Percentiles rank a stretch among this genome's conserved stretches.
These are phyloP conservation scores for Nylanderia fulva DNA, from an alignment of 1,140 invertebrate genomes.

Conservation along the genomic window DNA sequence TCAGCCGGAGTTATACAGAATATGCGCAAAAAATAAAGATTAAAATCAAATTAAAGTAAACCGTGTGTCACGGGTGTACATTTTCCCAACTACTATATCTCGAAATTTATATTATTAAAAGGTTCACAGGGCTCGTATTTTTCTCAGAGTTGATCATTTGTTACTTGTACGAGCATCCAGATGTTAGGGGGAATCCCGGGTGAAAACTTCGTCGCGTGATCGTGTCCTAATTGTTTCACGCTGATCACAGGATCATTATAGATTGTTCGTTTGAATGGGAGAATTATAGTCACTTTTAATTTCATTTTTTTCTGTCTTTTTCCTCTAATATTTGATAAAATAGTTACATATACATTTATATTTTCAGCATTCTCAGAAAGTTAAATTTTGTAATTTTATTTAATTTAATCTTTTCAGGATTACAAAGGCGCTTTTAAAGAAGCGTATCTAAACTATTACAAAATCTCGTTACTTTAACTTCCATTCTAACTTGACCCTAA, in stretches of 20 bases:
- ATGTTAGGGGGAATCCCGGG: not conserved
- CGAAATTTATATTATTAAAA: not conserved
- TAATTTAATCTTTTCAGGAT: too few species aligned
- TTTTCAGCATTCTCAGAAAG: too few species aligned
- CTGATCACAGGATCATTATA: not conserved
- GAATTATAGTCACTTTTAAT: not conserved
- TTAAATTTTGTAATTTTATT: too few species aligned
- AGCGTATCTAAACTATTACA: too few species aligned
- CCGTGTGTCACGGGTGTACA: not conserved
- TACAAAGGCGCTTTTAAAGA: too few species aligned
- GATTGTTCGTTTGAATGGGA: not conserved
- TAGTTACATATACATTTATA: too few species aligned
- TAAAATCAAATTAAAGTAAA: not conserved
- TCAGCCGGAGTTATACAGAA: not conserved
- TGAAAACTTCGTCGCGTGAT: not conserved
- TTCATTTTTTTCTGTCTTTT: not conserved
- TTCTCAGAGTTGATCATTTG: not conserved
- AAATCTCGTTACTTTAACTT: too few species aligned
- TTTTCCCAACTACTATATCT: not conserved
- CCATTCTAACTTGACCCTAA: too few species aligned
- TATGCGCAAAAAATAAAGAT: not conserved
- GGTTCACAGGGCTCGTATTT: too few species aligned
- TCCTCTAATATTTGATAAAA: not conserved
- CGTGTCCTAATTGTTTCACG: slow-evolving; percentile 10
- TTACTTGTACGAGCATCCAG: not conserved